A percentile compares a stretch with the other conserved stretches of the same genome.
Conservation (phyloP, 2,888 invertebrate genomes). For the Merodon equestris region DNA sequence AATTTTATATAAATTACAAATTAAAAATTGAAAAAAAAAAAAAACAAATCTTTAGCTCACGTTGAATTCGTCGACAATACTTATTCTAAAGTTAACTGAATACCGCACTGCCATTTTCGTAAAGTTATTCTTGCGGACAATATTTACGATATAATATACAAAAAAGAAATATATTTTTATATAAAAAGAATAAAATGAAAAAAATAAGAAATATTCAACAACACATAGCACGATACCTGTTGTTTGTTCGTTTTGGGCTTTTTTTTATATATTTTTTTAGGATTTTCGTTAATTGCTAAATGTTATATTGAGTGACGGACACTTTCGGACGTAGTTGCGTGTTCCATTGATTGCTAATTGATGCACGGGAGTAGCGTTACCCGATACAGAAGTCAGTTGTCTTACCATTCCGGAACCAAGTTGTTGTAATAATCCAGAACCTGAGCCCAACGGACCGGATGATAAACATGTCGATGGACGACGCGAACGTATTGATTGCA, state of each 20-base stretch:
- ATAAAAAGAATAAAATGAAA: constrained; percentile 6
- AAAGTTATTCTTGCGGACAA: constrained; percentile 12
- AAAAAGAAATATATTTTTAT: constrained; percentile 3
- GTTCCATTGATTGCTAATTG: constrained; percentile 81
- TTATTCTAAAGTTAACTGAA: constrained; percentile 65
- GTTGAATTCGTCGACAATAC: constrained; percentile 62
- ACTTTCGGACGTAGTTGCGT: constrained; percentile 85
- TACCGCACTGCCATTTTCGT: constrained; percentile 57
- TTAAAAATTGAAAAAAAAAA: constrained; percentile 4
- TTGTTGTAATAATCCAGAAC: constrained; percentile 90
- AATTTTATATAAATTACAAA: neutral
- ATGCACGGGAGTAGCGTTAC: constrained; percentile 83
- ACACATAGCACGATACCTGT: constrained; percentile 58
- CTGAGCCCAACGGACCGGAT: constrained; percentile 82
- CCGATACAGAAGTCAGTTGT: constrained; percentile 84
- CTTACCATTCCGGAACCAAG: constrained; percentile 97
- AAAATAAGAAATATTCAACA: constrained; percentile 13
- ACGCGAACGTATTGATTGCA: constrained; percentile 87
- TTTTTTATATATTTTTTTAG: constrained; percentile 11
- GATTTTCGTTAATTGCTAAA: constrained; percentile 80
- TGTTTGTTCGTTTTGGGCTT: too few relatives aligned
- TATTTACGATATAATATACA: constrained; percentile 3
- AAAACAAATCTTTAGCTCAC: neutral
- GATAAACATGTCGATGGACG: constrained; percentile 87
- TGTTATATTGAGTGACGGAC: constrained; percentile 87